Base-by-base conservation (phyloP, 2,113 vertebrate species). In the Caranx ignobilis region DNA sequence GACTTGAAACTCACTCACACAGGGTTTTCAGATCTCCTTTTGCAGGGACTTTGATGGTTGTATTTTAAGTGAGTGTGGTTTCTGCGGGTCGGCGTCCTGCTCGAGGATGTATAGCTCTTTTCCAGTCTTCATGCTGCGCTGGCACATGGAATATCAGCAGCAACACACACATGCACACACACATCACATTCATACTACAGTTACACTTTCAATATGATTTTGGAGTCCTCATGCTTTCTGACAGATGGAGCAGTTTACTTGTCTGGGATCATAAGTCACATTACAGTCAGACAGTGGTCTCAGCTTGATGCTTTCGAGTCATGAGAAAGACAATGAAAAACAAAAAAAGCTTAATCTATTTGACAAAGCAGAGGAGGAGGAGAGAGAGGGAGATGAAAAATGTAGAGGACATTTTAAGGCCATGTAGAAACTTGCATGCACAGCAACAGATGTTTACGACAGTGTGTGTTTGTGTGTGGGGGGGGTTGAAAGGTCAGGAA, bases 11-110 rank as follows among this genome's bases (percentile, higher is more conserved):
- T 60, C 69, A 68, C 16, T 71, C 50, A 35, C 1, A 37, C 2
- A 2, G 1, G 19, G 0, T 6, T 71, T 61, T 71, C 66, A 76
- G 21, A 75, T 84, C 63, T 43, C 39, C 35, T 77, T 77, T 70
- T 34, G 34, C 32, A 34, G 19, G 73, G 54, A 1, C 10, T 68
- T n/a, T 7, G 63, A 41, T 19, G 2, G 32, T 34, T 5, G 47
- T 71, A 39, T 12, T 11, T 6, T 11, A 39, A 50, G 4, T 13
- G 9, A 26, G 0, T 4, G 0, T 1, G 7, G 26, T 37, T 12
- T 45, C 3, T 21, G 37, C 37, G 26, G 50, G 11, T 71, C 11
- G 4, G 2, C 6, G 41, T 39, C n/a, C 19, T 2, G 15, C 67
- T 7, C 5, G 6, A 43, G 26, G 50, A 56, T 37, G 37, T 26